Conservation (phyloP, 2,113 vertebrate genomes). For the Pterocles orientalis region DNA sequence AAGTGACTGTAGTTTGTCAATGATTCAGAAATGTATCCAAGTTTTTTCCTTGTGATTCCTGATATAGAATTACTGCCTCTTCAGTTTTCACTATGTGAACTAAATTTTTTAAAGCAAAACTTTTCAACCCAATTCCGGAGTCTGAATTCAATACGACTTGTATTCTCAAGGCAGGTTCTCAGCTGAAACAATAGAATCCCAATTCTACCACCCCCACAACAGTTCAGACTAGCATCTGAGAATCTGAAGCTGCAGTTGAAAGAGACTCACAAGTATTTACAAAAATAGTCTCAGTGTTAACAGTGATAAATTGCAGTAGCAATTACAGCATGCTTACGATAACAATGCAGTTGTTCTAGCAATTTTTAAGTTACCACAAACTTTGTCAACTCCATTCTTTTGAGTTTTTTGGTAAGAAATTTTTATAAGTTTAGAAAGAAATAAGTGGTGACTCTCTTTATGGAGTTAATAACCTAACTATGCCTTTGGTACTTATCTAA, state of each 20-base stretch:
- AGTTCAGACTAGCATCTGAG: neutral
- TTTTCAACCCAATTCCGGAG: neutral
- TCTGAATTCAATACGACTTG: neutral
- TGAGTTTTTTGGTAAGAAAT: neutral
- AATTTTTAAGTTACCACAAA: neutral
- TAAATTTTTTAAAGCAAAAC: neutral
- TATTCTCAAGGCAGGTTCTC: neutral
- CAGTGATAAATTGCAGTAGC: neutral
- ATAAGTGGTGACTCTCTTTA: neutral
- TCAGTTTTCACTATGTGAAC: neutral
- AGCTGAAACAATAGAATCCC: neutral
- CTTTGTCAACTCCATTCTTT: neutral
- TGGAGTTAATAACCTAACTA: neutral
- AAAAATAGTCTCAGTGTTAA: neutral
- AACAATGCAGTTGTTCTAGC: neutral
- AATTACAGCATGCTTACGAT: neutral
- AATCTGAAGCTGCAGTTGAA: neutral
- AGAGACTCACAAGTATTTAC: neutral
- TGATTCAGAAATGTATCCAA: neutral
- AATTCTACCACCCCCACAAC: neutral
- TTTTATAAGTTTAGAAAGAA: neutral
- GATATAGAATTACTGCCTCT: neutral
- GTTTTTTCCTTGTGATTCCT: neutral
- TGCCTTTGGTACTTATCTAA: neutral
- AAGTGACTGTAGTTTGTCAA: neutral